phyloP scores from a whole-genome alignment of 2,888 invertebrate species.

The Yponomeuta sedellus region DNA sequence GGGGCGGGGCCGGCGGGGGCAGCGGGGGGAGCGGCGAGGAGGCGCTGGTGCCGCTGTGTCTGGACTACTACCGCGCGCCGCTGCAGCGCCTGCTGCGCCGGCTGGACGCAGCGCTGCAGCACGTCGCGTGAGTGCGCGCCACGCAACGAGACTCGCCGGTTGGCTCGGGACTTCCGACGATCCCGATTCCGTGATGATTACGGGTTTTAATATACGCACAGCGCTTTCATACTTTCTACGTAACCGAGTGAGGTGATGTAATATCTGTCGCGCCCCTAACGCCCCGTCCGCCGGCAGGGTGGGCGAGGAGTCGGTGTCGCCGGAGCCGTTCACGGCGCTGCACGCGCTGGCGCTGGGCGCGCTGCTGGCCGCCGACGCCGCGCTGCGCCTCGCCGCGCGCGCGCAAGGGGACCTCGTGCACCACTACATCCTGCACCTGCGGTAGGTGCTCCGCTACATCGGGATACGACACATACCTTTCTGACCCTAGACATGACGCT shows the following conservation, averaged over 20 bases:
- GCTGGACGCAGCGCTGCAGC: no score
- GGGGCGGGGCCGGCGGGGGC: not conserved
- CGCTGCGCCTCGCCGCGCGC: conserved; percentile 79
- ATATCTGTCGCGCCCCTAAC: no score
- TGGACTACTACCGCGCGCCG: not conserved
- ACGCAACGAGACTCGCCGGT: no score
- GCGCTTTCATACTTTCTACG: no score
- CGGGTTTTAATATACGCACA: no score
- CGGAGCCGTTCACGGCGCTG: conserved; percentile 76
- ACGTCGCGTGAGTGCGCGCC: no score
- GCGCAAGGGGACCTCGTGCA: conserved; percentile 83
- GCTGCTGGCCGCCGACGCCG: conserved; percentile 82
- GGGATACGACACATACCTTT: no score
- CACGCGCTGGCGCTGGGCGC: conserved; percentile 80
- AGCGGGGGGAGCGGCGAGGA: not conserved
- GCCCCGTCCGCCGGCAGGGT: conserved; percentile 51
- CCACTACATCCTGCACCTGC: conserved; percentile 79
- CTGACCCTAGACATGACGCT: no score
- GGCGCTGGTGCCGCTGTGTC: not conserved
- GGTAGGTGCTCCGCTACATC: conserved; percentile 34
- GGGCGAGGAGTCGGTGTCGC: conserved; percentile 75
- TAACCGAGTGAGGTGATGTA: no score
- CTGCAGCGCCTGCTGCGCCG: not conserved
- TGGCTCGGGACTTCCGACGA: no score
- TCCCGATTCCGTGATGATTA: no score